Conservation (phyloP, 2,113 vertebrate species). For the Phaetusa simplex region DNA sequence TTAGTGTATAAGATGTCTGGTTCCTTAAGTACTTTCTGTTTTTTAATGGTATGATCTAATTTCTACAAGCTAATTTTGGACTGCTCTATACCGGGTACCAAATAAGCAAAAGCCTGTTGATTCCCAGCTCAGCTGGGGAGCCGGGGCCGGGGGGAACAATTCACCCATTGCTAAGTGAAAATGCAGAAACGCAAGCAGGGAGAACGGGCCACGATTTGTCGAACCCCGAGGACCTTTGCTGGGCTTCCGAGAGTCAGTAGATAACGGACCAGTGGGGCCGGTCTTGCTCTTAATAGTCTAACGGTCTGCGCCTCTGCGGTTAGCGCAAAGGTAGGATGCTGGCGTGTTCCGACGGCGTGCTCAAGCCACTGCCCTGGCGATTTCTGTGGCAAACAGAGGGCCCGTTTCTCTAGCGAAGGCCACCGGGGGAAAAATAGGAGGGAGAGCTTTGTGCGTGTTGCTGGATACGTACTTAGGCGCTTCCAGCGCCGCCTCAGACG, state of each 20-base stretch:
- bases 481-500: background rate
- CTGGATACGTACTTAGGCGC: too few species aligned
- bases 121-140: background rate
- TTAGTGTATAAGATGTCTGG: background rate
- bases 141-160: background rate
- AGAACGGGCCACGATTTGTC: background rate
- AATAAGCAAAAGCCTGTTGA: background rate
- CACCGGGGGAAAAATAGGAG: background rate
- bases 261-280: background rate
- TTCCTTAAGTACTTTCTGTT: background rate
- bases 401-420: background rate
- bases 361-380: background rate
- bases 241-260: background rate
- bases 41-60: background rate
- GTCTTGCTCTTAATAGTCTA: background rate
- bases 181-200: background rate
- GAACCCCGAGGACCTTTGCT: background rate
- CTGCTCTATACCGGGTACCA: background rate
- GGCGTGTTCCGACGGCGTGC: background rate
- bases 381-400: background rate
- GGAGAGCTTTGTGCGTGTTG: background rate
- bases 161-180: fast-evolving
- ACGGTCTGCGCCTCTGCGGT: background rate
- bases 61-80: background rate
- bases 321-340: background rate